A percentile compares a stretch with the other conserved stretches of the same genome.
Evolutionary conservation across 2,113 vertebrate species (phyloP).

Genomic region (Willisornis vidua): DNA sequence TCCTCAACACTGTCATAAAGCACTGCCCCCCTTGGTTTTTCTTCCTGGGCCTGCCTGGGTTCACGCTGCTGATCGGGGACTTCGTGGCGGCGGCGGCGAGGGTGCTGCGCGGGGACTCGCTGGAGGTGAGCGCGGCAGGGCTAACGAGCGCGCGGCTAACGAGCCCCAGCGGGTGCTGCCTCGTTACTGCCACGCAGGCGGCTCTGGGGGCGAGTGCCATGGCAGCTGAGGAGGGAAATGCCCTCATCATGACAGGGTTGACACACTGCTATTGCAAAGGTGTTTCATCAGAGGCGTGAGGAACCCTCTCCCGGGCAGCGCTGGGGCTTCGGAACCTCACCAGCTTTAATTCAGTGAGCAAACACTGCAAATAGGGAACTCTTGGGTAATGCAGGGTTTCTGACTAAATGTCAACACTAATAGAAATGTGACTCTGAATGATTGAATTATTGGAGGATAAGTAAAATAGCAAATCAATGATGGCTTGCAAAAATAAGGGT

Average conservation of each 20-base stretch:
- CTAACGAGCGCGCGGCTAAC: not conserved
- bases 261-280: conserved; percentile 47
- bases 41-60: conserved; percentile 93
- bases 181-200: conserved; percentile 60
- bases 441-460: not conserved
- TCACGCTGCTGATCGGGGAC: conserved; percentile 91
- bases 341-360: not conserved
- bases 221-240: conserved; percentile 73
- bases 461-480: not conserved
- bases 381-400: not conserved
- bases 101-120: conserved; percentile 80
- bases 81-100: conserved; percentile 87
- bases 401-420: not conserved
- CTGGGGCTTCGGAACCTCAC: conserved; percentile 23
- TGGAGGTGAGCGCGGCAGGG: conserved; percentile 79
- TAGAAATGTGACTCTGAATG: accelerated
- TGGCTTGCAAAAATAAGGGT: not conserved
- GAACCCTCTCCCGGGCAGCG: conserved; percentile 38
- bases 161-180: conserved; percentile 64
- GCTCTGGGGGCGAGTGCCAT: conserved; percentile 55
- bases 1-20: conserved; percentile 89
- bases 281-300: conserved; percentile 72
- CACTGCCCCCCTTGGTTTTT: conserved; percentile 94
- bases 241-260: conserved; percentile 40
- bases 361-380: not conserved